Evolutionary conservation across 2,888 invertebrate species (phyloP).

Genomic region (Dicyrtomina minuta): DNA sequence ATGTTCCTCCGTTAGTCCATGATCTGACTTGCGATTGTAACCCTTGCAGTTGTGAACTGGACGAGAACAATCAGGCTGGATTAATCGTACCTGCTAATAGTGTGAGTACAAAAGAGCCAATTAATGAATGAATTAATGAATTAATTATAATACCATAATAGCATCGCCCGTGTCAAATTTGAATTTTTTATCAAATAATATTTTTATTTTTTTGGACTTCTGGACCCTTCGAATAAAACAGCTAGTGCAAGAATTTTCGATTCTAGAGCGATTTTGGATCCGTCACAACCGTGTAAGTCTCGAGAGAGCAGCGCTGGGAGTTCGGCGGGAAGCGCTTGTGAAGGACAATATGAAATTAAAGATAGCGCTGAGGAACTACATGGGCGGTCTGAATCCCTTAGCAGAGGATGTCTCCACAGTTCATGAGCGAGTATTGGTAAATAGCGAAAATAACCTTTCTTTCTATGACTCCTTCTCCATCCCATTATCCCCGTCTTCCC

Average conservation of each 20-base stretch:
- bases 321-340: slow-evolving; percentile 37
- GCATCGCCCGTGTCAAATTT: too few species aligned
- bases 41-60: slow-evolving; percentile 40
- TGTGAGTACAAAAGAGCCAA: neutral
- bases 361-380: slow-evolving; percentile 47
- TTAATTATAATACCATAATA: too few species aligned
- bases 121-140: too few species aligned
- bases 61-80: neutral
- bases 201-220: too few species aligned
- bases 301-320: slow-evolving; percentile 40
- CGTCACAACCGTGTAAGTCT: slow-evolving; percentile 47
- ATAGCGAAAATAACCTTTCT: neutral
- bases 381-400: slow-evolving; percentile 51
- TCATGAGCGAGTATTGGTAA: slow-evolving; percentile 28
- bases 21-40: slow-evolving; percentile 43
- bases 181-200: too few species aligned
- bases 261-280: slow-evolving; percentile 52
- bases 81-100: neutral
- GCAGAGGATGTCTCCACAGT: slow-evolving; percentile 19
- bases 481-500: slow-evolving; percentile 1
- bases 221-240: too few species aligned
- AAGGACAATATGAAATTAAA: slow-evolving; percentile 47
- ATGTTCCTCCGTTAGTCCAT: slow-evolving; percentile 39
- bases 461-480: too few species aligned
- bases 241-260: slow-evolving; percentile 45